These are phyloP conservation scores for Capitella teleta DNA, from an alignment of 1,140 invertebrate species.

Conservation along the genomic window DNA sequence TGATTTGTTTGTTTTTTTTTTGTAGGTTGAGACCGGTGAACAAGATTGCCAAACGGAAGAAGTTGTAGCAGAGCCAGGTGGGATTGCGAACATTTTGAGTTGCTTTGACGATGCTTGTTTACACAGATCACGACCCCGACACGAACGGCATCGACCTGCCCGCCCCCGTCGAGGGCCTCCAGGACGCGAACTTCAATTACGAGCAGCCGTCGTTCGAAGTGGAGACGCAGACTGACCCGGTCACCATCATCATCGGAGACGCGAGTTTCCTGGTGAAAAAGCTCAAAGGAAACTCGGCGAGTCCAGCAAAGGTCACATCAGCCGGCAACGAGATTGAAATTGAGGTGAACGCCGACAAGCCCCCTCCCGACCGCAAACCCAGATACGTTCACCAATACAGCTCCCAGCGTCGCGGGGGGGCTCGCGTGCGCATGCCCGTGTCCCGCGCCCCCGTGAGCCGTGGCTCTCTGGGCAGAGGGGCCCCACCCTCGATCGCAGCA, in stretches of 20 bases:
- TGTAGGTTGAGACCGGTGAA: background rate
- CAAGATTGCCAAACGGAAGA: background rate
- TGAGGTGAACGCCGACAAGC: conserved; percentile 7
- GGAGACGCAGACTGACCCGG: conserved; percentile 12
- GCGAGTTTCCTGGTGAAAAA: conserved; percentile 13
- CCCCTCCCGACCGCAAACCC: background rate
- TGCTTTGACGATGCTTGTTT: background rate
- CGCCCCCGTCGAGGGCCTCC: background rate
- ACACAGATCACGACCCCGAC: background rate
- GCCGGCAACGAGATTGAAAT: conserved; percentile 14
- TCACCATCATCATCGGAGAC: conserved; percentile 14
- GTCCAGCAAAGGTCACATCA: conserved; percentile 7
- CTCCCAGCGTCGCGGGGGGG: background rate
- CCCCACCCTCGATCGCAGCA: background rate
- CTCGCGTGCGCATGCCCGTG: conserved; percentile 1
- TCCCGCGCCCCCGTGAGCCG: background rate
- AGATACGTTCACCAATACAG: background rate
- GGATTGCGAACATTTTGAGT: background rate
- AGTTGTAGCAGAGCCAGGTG: background rate
- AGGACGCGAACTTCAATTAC: background rate
- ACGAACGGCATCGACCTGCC: background rate
- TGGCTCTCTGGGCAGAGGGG: background rate
- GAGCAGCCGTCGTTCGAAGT: background rate
- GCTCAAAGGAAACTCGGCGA: conserved; percentile 8
- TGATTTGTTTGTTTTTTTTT: too few relatives aligned